These are phyloP conservation scores for Orgyia antiqua DNA, from an alignment of 2,888 invertebrate genomes.

Conservation along the genomic window DNA sequence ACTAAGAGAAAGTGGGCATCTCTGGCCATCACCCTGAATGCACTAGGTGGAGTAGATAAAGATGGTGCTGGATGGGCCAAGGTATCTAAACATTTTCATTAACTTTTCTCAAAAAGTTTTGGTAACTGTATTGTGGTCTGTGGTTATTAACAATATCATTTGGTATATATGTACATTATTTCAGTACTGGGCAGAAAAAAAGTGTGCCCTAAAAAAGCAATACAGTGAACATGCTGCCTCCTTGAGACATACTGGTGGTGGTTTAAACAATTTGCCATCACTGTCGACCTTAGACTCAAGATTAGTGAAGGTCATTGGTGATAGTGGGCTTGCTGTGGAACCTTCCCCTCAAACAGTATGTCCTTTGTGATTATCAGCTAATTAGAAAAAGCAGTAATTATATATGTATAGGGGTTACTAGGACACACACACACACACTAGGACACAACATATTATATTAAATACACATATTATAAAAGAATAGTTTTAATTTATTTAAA, in stretches of 20 bases:
- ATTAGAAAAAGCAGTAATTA: no score
- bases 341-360: background rate
- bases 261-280: background rate
- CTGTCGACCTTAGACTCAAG: background rate
- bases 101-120: background rate
- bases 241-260: constrained; percentile 1
- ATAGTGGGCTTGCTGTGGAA: background rate
- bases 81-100: background rate
- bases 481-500: no score
- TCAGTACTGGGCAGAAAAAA: constrained; percentile 2
- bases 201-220: constrained; percentile 1
- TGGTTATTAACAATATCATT: background rate
- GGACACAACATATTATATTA: no score
- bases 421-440: no score
- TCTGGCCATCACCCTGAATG: constrained; percentile 1
- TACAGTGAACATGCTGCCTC: background rate
- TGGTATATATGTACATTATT: no score
- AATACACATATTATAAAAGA: no score
- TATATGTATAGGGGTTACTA: no score
- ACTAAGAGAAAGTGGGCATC: background rate
- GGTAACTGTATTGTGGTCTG: no score
- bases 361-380: background rate
- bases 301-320: background rate
- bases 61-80: constrained; percentile 2
- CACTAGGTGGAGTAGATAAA: background rate